Percentiles rank a stretch among this genome's conserved stretches.
These are phyloP conservation scores for Acleris literana DNA, from an alignment of 2,888 invertebrate genomes.

Conservation along the genomic window DNA sequence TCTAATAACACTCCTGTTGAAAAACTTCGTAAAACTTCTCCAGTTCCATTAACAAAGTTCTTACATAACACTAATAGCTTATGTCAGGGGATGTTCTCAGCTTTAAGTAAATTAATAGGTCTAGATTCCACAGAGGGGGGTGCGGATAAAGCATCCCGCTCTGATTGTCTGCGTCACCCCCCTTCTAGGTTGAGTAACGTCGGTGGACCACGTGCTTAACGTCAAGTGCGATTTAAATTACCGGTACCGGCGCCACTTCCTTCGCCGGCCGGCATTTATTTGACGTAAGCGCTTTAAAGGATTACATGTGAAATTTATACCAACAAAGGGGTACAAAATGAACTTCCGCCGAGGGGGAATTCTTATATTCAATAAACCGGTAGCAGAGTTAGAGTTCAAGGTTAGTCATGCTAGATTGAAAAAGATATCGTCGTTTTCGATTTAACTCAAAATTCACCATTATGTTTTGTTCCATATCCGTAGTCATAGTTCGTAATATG, in stretches of 20 bases:
- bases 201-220: constrained; percentile 54
- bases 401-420: not conserved
- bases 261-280: constrained; percentile 50
- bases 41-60: constrained; percentile 36
- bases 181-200: constrained; percentile 13
- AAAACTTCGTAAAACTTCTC: constrained; percentile 30
- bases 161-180: not conserved
- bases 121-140: constrained; percentile 16
- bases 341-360: not conserved
- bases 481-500: not conserved
- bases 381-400: not conserved
- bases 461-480: not conserved
- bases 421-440: not conserved
- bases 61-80: constrained; percentile 35
- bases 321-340: constrained; percentile 1
- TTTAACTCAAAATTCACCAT: not conserved
- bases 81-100: constrained; percentile 26
- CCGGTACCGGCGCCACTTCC: constrained; percentile 50
- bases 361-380: not conserved
- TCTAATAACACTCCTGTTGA: constrained; percentile 17
- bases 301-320: not conserved
- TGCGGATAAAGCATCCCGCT: constrained; percentile 9
- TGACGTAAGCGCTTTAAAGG: constrained; percentile 31
- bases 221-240: constrained; percentile 47
- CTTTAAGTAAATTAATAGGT: constrained; percentile 20